Percentiles rank a stretch among this genome's conserved stretches.
Evolutionary conservation across 2,888 invertebrate species (phyloP).

Genomic region (Ophonus ardosiacus): DNA sequence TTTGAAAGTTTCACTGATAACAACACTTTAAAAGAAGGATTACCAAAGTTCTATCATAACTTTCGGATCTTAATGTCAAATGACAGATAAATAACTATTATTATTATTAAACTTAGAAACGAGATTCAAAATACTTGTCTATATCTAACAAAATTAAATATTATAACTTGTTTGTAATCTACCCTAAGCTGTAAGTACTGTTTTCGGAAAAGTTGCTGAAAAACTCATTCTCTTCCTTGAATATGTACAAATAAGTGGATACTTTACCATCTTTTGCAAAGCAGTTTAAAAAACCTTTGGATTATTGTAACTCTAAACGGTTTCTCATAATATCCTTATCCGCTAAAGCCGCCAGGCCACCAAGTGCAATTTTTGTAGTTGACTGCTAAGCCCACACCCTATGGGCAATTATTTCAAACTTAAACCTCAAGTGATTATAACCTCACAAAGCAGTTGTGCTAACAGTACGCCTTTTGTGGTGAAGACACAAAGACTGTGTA

Average conservation of each 20-base stretch:
- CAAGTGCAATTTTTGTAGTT: background rate
- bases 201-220: conserved; percentile 18
- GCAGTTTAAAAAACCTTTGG: conserved; percentile 22
- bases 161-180: too few species aligned
- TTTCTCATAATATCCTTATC: conserved; percentile 29
- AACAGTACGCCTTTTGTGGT: background rate
- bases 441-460: background rate
- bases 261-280: background rate
- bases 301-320: conserved; percentile 33
- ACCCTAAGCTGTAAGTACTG: background rate
- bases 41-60: too few species aligned
- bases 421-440: background rate
- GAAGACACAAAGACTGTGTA: conserved; percentile 16
- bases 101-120: too few species aligned
- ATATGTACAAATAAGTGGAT: background rate
- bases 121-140: too few species aligned
- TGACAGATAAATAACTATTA: too few species aligned
- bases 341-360: conserved; percentile 7
- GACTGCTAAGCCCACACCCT: background rate
- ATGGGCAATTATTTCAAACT: background rate
- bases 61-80: too few species aligned
- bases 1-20: too few species aligned
- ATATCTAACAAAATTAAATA: too few species aligned
- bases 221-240: background rate
- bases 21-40: too few species aligned